phyloP scores from a whole-genome alignment of 23 tunicate species.

The Corella eumyota region DNA sequence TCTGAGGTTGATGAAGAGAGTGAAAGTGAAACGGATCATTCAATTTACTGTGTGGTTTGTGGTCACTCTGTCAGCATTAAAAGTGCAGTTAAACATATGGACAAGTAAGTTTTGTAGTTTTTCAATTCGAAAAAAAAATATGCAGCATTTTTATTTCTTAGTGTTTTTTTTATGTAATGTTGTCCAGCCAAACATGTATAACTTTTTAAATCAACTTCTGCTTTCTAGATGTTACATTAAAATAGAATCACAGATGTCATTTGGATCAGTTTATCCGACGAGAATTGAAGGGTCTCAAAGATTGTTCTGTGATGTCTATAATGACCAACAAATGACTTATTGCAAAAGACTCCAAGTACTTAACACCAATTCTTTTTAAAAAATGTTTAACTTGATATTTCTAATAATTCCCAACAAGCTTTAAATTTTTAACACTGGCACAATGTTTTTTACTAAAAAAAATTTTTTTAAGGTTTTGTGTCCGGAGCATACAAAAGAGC shows the following conservation, averaged over 20 bases:
- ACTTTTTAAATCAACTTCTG: too few species aligned
- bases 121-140: background rate
- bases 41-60: slow-evolving; percentile 75
- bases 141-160: background rate
- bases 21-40: slow-evolving; percentile 54
- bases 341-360: slow-evolving; percentile 78
- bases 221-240: slow-evolving; percentile 76
- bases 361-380: too few species aligned
- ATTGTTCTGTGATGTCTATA: slow-evolving; percentile 80
- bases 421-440: too few species aligned
- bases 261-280: slow-evolving; percentile 82
- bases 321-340: slow-evolving; percentile 78
- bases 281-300: slow-evolving; percentile 83
- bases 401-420: too few species aligned
- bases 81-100: slow-evolving; percentile 84
- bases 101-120: slow-evolving; percentile 20
- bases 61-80: slow-evolving; percentile 60
- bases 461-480: slow-evolving; percentile 58
- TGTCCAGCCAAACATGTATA: too few species aligned
- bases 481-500: slow-evolving; percentile 89
- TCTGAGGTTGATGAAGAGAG: slow-evolving; percentile 45
- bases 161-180: background rate
- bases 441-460: too few species aligned
- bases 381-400: too few species aligned
- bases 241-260: slow-evolving; percentile 83